Conservation (phyloP, 2,113 vertebrate genomes). For the Tangachromis dhanisi region DNA sequence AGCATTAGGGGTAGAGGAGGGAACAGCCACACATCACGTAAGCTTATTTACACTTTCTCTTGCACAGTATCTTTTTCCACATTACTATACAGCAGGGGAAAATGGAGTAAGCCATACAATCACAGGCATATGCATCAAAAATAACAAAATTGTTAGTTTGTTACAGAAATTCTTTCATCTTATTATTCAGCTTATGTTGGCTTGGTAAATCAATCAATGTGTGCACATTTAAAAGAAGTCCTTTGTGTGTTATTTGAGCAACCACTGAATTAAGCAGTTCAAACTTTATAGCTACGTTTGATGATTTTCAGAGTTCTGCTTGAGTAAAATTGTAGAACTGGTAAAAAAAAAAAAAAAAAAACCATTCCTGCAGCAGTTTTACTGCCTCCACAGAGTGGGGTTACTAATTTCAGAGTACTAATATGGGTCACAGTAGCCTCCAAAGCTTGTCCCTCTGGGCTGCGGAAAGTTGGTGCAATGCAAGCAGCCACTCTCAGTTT, state of each 20-base stretch:
- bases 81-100: neutral
- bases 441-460: neutral
- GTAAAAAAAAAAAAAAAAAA: neutral
- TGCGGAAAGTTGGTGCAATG: neutral
- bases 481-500: neutral
- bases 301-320: neutral
- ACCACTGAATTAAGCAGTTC: neutral
- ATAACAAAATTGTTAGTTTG: neutral
- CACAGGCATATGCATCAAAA: neutral
- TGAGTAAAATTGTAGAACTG: neutral
- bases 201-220: neutral
- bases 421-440: slow-evolving; percentile 13
- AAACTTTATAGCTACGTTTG: neutral
- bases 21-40: slow-evolving; percentile 59
- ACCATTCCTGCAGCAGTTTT: neutral
- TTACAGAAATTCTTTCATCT: neutral
- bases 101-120: neutral
- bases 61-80: neutral
- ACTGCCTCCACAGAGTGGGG: neutral
- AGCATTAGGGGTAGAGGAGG: slow-evolving; percentile 77
- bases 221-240: neutral
- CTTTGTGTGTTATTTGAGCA: neutral
- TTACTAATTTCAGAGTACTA: slow-evolving; percentile 16
- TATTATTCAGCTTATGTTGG: neutral
- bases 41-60: neutral